These are phyloP conservation scores for Plagodis pulveraria DNA, from an alignment of 2,888 invertebrate species.

Conservation along the genomic window DNA sequence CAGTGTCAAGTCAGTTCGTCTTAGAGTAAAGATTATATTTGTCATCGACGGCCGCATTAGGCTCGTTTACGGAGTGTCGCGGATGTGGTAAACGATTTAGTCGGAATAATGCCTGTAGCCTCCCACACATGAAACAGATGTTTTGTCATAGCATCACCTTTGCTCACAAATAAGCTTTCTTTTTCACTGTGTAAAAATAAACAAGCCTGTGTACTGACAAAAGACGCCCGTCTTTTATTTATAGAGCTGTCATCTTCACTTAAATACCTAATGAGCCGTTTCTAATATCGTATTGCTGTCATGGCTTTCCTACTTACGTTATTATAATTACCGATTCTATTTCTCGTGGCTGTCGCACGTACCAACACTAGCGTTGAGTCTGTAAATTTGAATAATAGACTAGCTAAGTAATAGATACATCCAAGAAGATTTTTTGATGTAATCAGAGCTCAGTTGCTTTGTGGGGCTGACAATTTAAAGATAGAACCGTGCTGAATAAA, in stretches of 20 bases:
- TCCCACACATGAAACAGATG: constrained; percentile 71
- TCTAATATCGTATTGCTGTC: constrained; percentile 76
- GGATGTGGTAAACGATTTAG: constrained; percentile 73
- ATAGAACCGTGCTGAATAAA: constrained; percentile 1
- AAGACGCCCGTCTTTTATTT: constrained; percentile 67
- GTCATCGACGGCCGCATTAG: constrained; percentile 77
- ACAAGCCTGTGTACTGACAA: constrained; percentile 58
- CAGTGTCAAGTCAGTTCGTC: constrained; percentile 78
- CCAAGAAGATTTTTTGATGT: constrained; percentile 13
- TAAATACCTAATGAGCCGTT: constrained; percentile 82
- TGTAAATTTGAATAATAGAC: constrained; percentile 30
- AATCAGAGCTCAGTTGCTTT: constrained; percentile 5
- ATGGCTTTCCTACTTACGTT: constrained; percentile 64
- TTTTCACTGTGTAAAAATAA: constrained; percentile 64
- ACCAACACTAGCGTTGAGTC: constrained; percentile 27
- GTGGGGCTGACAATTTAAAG: constrained; percentile 2
- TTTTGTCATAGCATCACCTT: constrained; percentile 68
- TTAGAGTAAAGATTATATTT: constrained; percentile 82
- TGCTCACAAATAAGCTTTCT: constrained; percentile 60
- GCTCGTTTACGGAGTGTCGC: constrained; percentile 74
- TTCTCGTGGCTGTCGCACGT: constrained; percentile 33
- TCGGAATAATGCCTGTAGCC: constrained; percentile 57
- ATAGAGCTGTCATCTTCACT: constrained; percentile 79
- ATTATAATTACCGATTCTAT: constrained; percentile 63
- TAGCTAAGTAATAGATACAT: constrained; percentile 19